Percentiles rank a stretch among this genome's conserved stretches.
These are phyloP conservation scores for Lophura swinhoii DNA, from an alignment of 2,797 vertebrate species.

Conservation along the genomic window DNA sequence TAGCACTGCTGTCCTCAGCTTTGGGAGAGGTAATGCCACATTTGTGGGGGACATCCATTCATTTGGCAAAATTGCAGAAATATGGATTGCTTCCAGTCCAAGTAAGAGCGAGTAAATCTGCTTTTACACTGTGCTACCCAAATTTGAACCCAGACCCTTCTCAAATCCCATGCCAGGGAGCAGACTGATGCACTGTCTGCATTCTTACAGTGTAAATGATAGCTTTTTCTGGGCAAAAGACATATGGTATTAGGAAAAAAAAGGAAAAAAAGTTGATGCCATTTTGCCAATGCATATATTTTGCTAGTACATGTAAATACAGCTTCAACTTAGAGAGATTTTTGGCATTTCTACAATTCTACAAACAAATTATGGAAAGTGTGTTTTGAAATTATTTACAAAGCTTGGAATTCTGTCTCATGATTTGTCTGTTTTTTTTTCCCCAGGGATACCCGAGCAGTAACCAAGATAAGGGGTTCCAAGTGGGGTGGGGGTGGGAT, in stretches of 20 bases:
- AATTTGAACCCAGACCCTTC: not conserved
- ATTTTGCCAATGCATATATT: not conserved
- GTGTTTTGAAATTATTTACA: not conserved
- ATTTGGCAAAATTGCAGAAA: not conserved
- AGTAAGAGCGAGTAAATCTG: not conserved
- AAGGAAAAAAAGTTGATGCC: not conserved
- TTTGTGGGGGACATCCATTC: not conserved
- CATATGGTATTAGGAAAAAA: not conserved
- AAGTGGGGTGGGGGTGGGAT: not conserved
- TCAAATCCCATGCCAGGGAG: not conserved
- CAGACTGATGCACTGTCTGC: rapidly evolving
- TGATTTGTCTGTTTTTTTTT: not conserved
- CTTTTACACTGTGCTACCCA: not conserved
- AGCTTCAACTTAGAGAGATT: not conserved
- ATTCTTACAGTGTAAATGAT: not conserved
- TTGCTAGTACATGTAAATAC: not conserved
- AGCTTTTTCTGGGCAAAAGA: not conserved
- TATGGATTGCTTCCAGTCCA: not conserved
- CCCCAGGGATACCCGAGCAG: not conserved
- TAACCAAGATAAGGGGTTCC: not conserved
- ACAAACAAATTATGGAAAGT: not conserved
- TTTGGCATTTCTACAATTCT: not conserved
- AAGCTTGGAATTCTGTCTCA: not conserved
- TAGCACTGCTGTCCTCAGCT: not conserved
- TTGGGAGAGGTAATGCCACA: not conserved